phyloP scores from a whole-genome alignment of 2,888 invertebrate genomes.

The Lasioglossum lativentre region DNA sequence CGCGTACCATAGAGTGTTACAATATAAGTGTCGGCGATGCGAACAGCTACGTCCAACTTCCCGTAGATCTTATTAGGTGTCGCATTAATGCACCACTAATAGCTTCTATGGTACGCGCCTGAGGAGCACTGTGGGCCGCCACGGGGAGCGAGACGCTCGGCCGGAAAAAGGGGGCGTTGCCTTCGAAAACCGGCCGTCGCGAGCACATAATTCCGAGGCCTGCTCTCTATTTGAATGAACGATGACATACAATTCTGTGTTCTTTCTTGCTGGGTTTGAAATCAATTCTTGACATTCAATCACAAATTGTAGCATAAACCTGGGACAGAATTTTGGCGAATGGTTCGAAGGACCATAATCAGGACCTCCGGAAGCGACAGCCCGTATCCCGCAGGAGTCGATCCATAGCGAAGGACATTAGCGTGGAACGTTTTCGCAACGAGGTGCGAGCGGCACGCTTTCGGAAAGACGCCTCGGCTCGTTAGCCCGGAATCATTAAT shows the following conservation, averaged over 20 bases:
- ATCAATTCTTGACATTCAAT: background rate
- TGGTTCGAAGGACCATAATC: background rate
- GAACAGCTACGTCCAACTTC: too few species aligned
- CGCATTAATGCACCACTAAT: too few species aligned
- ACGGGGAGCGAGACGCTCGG: too few species aligned
- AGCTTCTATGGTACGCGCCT: too few species aligned
- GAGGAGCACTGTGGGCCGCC: too few species aligned
- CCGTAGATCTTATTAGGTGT: too few species aligned
- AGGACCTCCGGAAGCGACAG: background rate
- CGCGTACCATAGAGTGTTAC: too few species aligned
- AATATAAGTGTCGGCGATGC: too few species aligned
- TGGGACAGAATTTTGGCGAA: background rate
- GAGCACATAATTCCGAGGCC: too few species aligned
- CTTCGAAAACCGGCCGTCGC: too few species aligned
- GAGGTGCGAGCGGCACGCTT: slow-evolving; percentile 26
- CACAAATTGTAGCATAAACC: background rate
- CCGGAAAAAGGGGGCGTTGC: too few species aligned
- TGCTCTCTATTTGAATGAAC: background rate
- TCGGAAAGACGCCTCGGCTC: slow-evolving; percentile 35
- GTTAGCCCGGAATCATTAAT: slow-evolving; percentile 60
- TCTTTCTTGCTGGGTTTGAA: background rate
- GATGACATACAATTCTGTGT: background rate
- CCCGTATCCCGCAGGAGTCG: background rate
- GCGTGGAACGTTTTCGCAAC: slow-evolving; percentile 23
- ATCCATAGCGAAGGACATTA: slow-evolving; percentile 1